phyloP scores from a whole-genome alignment of 2,797 vertebrate species.

The Micropoecilia bifurca region DNA sequence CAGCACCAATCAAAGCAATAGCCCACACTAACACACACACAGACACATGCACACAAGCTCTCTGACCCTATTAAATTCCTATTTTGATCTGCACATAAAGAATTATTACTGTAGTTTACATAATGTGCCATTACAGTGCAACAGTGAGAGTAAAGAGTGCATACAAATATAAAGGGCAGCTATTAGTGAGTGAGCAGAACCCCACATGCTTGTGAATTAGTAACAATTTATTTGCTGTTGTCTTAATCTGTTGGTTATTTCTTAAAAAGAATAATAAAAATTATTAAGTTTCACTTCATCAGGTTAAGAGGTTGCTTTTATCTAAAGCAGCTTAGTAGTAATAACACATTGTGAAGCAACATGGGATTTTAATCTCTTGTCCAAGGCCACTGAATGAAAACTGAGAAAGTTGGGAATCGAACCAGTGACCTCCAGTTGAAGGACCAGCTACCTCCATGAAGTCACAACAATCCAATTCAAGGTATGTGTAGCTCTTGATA shows the following conservation, averaged over 20 bases:
- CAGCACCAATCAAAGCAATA: conserved; percentile 1
- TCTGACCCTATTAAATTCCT: background rate
- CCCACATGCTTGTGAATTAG: background rate
- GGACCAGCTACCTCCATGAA: background rate
- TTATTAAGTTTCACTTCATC: background rate
- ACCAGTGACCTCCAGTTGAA: background rate
- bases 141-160: background rate
- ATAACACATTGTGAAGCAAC: background rate
- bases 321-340: background rate
- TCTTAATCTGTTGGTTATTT: background rate
- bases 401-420: background rate
- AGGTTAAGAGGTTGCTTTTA: background rate
- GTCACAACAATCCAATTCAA: background rate
- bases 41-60: background rate
- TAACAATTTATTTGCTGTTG: background rate
- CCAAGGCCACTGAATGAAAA: background rate
- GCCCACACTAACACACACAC: background rate
- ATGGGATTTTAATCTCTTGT: background rate
- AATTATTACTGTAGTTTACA: background rate
- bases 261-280: background rate
- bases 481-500: background rate
- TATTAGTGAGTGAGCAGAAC: background rate
- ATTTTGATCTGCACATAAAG: background rate
- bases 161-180: background rate
- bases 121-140: conserved; percentile 5